Conservation (phyloP, 2,888 invertebrate species). For the Eilema caniola region DNA sequence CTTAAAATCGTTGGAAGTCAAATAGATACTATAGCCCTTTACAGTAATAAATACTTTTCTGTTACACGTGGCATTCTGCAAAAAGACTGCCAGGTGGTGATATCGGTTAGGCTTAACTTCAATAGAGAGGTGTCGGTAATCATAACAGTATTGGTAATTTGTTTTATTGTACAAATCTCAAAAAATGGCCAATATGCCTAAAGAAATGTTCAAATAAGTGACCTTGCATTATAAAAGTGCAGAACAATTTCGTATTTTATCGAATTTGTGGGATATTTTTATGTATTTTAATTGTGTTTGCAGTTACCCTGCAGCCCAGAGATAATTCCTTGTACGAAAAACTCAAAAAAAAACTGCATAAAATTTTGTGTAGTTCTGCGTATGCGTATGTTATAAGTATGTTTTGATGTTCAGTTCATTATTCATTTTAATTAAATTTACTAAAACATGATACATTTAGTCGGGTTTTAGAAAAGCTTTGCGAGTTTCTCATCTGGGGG, state of each 20-base stretch:
- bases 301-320: background rate
- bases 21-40: too few species aligned
- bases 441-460: background rate
- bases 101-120: background rate
- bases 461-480: background rate
- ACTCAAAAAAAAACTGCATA: background rate
- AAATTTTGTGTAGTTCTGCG: background rate
- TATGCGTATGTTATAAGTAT: too few species aligned
- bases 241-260: background rate
- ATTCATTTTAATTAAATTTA: background rate
- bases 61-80: background rate
- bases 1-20: too few species aligned
- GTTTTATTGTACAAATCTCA: too few species aligned
- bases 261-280: background rate
- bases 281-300: background rate
- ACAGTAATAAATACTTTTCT: too few species aligned
- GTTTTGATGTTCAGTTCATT: background rate
- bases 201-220: too few species aligned
- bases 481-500: too few species aligned
- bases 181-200: too few species aligned
- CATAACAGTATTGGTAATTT: too few species aligned
- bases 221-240: background rate
- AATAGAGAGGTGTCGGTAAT: too few species aligned
- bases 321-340: slow-evolving; percentile 3
- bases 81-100: background rate